phyloP scores from a whole-genome alignment of 2,113 vertebrate species.

The Coturnix japonica region DNA sequence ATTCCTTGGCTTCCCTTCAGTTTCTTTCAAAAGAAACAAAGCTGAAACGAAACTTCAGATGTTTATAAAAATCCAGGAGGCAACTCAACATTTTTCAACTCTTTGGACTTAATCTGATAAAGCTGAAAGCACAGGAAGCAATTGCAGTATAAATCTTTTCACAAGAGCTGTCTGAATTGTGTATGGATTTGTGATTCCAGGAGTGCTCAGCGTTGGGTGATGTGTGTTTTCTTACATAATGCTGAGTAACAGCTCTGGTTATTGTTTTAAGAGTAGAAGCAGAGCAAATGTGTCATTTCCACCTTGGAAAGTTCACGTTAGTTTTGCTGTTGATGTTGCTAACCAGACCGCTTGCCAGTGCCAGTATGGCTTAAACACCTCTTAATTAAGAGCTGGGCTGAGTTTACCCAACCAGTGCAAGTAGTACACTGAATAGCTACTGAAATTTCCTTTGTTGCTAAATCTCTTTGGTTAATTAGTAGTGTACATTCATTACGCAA shows the following conservation, averaged over 20 bases:
- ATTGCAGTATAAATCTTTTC: not conserved
- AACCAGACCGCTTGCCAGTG: not conserved
- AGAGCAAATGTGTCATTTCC: not conserved
- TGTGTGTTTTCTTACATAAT: accelerated
- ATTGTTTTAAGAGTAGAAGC: not conserved
- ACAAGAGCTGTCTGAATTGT: not conserved
- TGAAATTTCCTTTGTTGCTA: not conserved
- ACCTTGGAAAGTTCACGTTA: not conserved
- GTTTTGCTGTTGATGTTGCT: not conserved
- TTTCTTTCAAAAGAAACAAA: not conserved
- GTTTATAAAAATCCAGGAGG: not conserved
- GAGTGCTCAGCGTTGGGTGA: not conserved
- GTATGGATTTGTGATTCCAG: not conserved
- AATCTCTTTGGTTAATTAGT: not conserved
- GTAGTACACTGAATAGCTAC: not conserved
- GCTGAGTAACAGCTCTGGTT: not conserved
- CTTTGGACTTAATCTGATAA: not conserved
- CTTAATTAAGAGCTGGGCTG: not conserved
- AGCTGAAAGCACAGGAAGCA: not conserved
- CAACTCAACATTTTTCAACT: not conserved
- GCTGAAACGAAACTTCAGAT: not conserved
- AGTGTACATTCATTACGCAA: not conserved
- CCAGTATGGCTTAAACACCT: not conserved
- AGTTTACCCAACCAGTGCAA: not conserved
- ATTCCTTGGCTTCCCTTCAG: not conserved